phyloP scores from a whole-genome alignment of 53 echinoderm and acorn worm species.

The Antedon mediterranea region DNA sequence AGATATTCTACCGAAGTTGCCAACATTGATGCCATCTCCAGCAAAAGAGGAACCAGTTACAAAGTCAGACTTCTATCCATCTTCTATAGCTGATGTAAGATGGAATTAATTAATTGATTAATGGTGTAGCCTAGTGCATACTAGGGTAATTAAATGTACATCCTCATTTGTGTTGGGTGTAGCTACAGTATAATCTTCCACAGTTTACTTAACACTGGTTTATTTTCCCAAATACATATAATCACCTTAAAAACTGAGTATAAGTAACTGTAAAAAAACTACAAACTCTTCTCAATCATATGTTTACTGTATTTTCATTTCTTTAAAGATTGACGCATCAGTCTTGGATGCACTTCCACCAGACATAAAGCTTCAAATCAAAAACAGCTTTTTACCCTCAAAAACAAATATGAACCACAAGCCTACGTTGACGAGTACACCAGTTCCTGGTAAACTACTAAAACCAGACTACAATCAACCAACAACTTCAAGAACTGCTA shows the following conservation, averaged over 20 bases:
- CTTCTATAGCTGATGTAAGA: neutral
- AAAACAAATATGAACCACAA: neutral
- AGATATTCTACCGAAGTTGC: neutral
- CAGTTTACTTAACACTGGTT: too few relatives aligned
- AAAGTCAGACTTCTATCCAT: neutral
- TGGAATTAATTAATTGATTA: neutral
- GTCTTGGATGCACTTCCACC: constrained; percentile 60
- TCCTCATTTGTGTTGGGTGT: too few relatives aligned
- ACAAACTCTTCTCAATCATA: neutral
- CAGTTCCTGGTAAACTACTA: neutral
- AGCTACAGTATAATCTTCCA: too few relatives aligned
- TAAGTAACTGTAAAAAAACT: too few relatives aligned
- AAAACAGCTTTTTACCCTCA: constrained; percentile 19
- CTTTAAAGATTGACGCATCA: constrained; percentile 51
- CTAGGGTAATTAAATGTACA: too few relatives aligned
- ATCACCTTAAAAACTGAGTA: too few relatives aligned
- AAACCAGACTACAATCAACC: neutral
- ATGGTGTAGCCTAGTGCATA: too few relatives aligned
- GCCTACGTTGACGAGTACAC: neutral
- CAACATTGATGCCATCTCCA: neutral
- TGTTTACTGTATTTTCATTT: too few relatives aligned
- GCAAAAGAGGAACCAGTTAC: neutral
- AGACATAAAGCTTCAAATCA: constrained; percentile 43
- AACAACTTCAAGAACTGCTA: neutral
- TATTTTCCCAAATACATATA: too few relatives aligned